These are phyloP conservation scores for Urechis unicinctus DNA, from an alignment of 2,888 invertebrate genomes.

Conservation along the genomic window DNA sequence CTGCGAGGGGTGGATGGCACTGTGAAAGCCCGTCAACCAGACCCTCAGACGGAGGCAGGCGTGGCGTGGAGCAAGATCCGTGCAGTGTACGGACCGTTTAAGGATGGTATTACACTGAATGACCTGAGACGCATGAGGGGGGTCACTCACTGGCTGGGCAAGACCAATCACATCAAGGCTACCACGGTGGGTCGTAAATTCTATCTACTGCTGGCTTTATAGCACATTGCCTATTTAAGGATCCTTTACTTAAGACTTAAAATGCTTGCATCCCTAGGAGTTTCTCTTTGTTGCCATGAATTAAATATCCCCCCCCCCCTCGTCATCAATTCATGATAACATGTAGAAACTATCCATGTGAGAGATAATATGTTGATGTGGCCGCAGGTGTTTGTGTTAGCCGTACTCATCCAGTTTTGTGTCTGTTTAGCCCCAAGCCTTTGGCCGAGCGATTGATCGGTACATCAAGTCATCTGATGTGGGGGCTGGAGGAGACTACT, in stretches of 20 bases:
- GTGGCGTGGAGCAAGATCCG: constrained; percentile 31
- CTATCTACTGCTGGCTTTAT: too few species aligned
- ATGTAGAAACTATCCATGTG: too few species aligned
- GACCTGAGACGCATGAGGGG: constrained; percentile 10
- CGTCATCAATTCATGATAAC: too few species aligned
- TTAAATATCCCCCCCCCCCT: too few species aligned
- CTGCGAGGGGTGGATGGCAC: constrained; percentile 24
- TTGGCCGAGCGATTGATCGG: constrained; percentile 24
- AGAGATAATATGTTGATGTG: too few species aligned
- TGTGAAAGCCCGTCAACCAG: constrained; percentile 23
- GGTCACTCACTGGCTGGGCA: constrained; percentile 28
- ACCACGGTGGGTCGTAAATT: constrained; percentile 9
- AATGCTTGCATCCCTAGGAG: too few species aligned
- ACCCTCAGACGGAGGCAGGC: constrained; percentile 26
- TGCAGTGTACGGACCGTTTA: constrained; percentile 31
- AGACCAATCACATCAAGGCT: constrained; percentile 13
- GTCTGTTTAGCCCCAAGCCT: constrained; percentile 4
- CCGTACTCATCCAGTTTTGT: background rate
- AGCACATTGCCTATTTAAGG: background rate
- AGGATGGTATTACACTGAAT: constrained; percentile 19
- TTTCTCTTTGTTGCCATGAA: too few species aligned
- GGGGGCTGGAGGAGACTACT: constrained; percentile 27
- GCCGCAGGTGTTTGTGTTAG: too few species aligned
- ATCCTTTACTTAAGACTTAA: background rate
- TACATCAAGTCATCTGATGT: constrained; percentile 30